phyloP scores from a whole-genome alignment of 2,797 vertebrate genomes.

The Betta splendens region DNA sequence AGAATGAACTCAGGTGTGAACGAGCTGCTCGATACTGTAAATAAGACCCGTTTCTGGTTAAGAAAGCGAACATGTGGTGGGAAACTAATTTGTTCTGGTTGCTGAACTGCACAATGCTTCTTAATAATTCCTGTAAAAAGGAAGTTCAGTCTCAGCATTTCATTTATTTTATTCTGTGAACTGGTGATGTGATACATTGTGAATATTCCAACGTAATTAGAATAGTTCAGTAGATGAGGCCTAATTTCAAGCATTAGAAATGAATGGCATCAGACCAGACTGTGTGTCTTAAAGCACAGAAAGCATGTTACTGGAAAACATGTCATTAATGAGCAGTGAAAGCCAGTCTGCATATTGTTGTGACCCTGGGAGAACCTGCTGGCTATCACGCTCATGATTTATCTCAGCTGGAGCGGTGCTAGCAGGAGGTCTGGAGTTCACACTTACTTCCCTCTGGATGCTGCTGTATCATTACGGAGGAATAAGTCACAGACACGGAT shows the following conservation, averaged over 20 bases:
- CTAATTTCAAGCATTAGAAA: neutral
- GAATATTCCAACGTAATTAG: neutral
- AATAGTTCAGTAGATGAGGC: no score
- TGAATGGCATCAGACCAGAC: no score
- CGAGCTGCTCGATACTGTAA: constrained; percentile 55
- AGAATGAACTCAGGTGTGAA: constrained; percentile 60
- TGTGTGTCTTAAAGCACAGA: no score
- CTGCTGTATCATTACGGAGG: constrained; percentile 45
- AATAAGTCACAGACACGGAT: constrained; percentile 37
- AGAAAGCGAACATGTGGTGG: constrained; percentile 16
- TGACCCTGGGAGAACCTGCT: constrained; percentile 41
- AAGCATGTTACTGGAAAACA: no score
- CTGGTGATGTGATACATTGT: no score
- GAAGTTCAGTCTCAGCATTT: no score
- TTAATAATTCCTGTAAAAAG: neutral
- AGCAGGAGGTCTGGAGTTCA: constrained; percentile 39
- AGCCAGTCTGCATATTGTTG: constrained; percentile 33
- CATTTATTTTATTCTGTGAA: neutral
- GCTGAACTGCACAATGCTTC: neutral
- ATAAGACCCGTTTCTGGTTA: constrained; percentile 38
- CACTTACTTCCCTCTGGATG: constrained; percentile 21
- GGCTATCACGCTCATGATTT: constrained; percentile 44
- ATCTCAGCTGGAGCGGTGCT: constrained; percentile 36
- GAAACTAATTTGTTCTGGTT: constrained; percentile 44
- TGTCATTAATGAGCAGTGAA: constrained; percentile 52